Base-by-base conservation (phyloP, 2,797 vertebrate species). In the Xenopus petersii region DNA sequence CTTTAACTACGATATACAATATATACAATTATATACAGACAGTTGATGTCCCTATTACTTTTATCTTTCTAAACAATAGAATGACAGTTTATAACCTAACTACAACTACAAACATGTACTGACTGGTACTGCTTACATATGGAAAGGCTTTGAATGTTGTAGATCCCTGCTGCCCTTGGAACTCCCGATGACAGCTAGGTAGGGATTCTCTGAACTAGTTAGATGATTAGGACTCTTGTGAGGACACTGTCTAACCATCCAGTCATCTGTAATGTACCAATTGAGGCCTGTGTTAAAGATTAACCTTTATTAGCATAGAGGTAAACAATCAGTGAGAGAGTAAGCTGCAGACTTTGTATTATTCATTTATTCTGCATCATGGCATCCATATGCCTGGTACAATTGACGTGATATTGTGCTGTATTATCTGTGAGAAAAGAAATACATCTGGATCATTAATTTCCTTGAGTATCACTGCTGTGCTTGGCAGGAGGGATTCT, bases 361-460 rank as follows among this genome's bases (percentile, higher is more conserved):
- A 61, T 15, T 36, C 9, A 60, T 67, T 67, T 74, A 49, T 74
- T 67, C 54, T 67, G 64, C 55, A 67, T 74, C 72, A 74, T 30
- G 26, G 64, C 55, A 24, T 60, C 58, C 24, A 51, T 67, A 74
- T 67, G 55, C n/a, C 24, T 16, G 33, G 24, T 33, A 30, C 64
- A 15, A 66, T 60, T 67, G 72, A 60, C 10, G 17, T 61, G 5
- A 26, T 61, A 61, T 61, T 51, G 17, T 24, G 30, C 55, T 51
- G 21, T 66, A n/a, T 67, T 61, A 61, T 61, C 59, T 74, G n/a
- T 49, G n/a, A 60, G 64, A 64, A 74, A 67, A 64, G 55, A 74
- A 67, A 60, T 74, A 47, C 26, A 67, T 74, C 67, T 67, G 72
- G 72, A 67, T 61, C 72, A 74, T 74, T 74, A 74, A 74, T 74